Base-by-base conservation (phyloP, 2,888 invertebrate genomes). In the Oscheius sp. region DNA sequence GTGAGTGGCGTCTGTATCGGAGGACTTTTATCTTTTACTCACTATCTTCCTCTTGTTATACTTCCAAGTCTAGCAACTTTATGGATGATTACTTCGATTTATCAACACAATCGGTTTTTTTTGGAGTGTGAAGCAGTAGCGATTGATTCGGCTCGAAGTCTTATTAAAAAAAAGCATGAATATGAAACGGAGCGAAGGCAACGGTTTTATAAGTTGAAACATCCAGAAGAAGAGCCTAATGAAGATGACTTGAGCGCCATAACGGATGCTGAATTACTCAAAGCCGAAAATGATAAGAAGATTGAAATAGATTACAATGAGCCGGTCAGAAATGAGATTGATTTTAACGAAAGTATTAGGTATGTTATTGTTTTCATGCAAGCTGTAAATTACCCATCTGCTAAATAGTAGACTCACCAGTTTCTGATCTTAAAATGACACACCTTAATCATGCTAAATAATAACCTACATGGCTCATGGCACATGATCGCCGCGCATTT, bases 1-100 rank as follows among this genome's bases (percentile, higher is more conserved):
- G 28, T 59, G 17, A 44, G 44, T 26, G 59, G 59, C 24, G 26
- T 59, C 41, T 59, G 59, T 44, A 2, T 44, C n/a, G 14, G 44
- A 5, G 59, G 59, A 24, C 28, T 59, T 2, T 41, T 38, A 30
- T 59, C 59, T 1, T 24, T 30, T 24, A 6, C 24, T 14, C 24
- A 24, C 24, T 44, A 26, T 26, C 5, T 17, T 20, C 12, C 44
- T n/a, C 20, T 44, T n/a, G 12, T 41, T 1, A n/a, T 44, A 2
- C 14, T 44, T 17, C 59, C 59, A 26, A 20, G 3, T 3, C 28
- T 59, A 5, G n/a, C 54, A 2, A 33, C 54, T 12, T 6, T 32
- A 32, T 32, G n/a, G n/a, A 54, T 54, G 32, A 17, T 33, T 0
- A 14, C 17, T 24, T 54, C 54, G 5, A 50, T 50, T 33, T 32